These are phyloP conservation scores for Gymnocephalus cernua DNA, from an alignment of 2,113 vertebrate genomes.

Conservation along the genomic window DNA sequence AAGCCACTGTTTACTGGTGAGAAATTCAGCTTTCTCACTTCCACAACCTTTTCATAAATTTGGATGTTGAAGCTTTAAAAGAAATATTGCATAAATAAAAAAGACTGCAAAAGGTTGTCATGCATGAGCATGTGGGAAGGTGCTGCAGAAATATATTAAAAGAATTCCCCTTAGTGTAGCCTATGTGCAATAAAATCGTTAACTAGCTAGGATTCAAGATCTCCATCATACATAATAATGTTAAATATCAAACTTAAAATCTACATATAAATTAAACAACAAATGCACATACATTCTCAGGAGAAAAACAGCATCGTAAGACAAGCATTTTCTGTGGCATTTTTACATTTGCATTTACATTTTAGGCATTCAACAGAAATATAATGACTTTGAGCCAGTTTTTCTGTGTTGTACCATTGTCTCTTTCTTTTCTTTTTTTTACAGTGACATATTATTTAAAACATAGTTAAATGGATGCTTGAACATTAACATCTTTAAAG, in stretches of 20 bases:
- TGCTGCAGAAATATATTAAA: constrained; percentile 50
- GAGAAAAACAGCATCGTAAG: constrained; percentile 30
- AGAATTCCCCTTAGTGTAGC: constrained; percentile 25
- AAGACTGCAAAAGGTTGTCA: background rate
- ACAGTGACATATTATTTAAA: constrained; percentile 37
- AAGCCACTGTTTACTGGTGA: constrained; percentile 11
- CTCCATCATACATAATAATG: constrained; percentile 45
- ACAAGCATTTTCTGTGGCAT: constrained; percentile 36
- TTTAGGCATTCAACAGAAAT: constrained; percentile 34
- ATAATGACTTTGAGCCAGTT: constrained; percentile 33
- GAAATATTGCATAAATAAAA: constrained; percentile 36
- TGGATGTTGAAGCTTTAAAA: constrained; percentile 2
- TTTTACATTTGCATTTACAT: constrained; percentile 56
- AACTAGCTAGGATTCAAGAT: constrained; percentile 21
- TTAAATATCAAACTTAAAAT: constrained; percentile 63
- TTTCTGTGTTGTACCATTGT: constrained; percentile 73
- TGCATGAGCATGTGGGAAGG: background rate
- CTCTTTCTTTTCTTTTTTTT: constrained; percentile 23
- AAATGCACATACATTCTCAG: constrained; percentile 68
- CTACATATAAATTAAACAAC: constrained; percentile 74
- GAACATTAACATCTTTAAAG: constrained; percentile 18
- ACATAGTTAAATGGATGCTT: constrained; percentile 7
- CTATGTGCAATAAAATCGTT: constrained; percentile 50
- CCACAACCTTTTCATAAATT: background rate
- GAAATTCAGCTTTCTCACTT: constrained; percentile 1